Conservation (phyloP, 2,113 vertebrate genomes). For the Festucalex cinctus region DNA sequence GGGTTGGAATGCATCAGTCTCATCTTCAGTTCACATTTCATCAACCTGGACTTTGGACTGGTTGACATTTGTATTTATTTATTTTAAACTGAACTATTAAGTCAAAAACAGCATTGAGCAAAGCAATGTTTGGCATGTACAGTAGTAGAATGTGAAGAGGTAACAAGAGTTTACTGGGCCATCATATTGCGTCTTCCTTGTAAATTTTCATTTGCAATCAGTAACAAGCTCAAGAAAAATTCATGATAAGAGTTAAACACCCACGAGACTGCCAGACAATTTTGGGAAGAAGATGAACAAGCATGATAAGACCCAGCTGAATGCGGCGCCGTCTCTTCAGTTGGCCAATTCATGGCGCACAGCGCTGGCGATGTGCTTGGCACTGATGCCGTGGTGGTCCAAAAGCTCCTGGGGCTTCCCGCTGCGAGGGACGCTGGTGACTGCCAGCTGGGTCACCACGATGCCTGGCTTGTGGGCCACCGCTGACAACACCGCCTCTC, state of each 20-base stretch:
- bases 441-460: constrained; percentile 76
- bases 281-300: neutral
- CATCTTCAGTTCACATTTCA: neutral
- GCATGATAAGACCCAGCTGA: neutral
- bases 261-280: neutral
- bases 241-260: neutral
- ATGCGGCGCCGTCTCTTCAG: constrained; percentile 36
- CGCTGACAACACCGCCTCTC: constrained; percentile 80
- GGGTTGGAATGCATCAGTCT: neutral
- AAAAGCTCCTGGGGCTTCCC: constrained; percentile 79
- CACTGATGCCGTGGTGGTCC: constrained; percentile 79
- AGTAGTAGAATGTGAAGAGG: neutral
- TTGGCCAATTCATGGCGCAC: constrained; percentile 76
- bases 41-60: neutral
- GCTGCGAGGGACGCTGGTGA: constrained; percentile 74
- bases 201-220: neutral
- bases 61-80: neutral
- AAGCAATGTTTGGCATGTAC: neutral
- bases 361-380: constrained; percentile 73
- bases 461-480: constrained; percentile 76
- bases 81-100: neutral
- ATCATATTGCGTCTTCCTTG: too few species aligned
- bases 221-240: constrained; percentile 7
- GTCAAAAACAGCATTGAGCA: neutral
- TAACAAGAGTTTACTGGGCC: neutral